phyloP scores from a whole-genome alignment of 1,140 invertebrate genomes.

The Sipha flava region DNA sequence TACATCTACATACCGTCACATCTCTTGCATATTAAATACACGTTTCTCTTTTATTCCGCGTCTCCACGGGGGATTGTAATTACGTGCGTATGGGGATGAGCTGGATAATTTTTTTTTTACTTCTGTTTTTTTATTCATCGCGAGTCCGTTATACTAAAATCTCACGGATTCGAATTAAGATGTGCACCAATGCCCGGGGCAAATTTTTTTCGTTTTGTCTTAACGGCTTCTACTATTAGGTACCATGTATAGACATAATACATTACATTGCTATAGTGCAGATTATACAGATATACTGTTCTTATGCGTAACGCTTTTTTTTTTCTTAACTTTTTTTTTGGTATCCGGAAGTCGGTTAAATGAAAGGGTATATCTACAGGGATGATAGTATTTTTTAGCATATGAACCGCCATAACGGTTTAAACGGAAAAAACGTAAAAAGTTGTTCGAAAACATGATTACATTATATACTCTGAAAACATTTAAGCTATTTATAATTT shows the following conservation, averaged over 20 bases:
- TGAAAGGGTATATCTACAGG: not conserved
- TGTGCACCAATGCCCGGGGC: not conserved
- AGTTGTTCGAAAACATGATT: too few relatives aligned
- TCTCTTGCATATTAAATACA: constrained; percentile 30
- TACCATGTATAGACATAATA: too few relatives aligned
- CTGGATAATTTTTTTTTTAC: not conserved
- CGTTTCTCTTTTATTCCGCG: not conserved
- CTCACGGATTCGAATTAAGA: constrained; percentile 21
- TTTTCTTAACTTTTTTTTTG: not conserved
- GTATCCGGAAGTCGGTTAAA: not conserved
- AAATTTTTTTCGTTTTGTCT: not conserved
- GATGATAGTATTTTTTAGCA: too few relatives aligned
- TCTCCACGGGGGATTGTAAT: constrained; percentile 23
- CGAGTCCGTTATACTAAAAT: not conserved
- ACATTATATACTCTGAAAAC: too few relatives aligned
- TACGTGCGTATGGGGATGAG: constrained; percentile 17
- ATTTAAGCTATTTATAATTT: too few relatives aligned
- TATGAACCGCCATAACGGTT: too few relatives aligned
- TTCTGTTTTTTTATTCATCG: not conserved
- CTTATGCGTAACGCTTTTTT: not conserved
- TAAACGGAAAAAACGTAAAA: too few relatives aligned
- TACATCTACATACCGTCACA: not conserved
- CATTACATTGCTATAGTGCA: too few relatives aligned
- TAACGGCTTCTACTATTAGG: constrained; percentile 29
- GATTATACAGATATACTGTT: too few relatives aligned